Conservation (phyloP, 2,888 invertebrate genomes). For the Synergus itoensis region DNA sequence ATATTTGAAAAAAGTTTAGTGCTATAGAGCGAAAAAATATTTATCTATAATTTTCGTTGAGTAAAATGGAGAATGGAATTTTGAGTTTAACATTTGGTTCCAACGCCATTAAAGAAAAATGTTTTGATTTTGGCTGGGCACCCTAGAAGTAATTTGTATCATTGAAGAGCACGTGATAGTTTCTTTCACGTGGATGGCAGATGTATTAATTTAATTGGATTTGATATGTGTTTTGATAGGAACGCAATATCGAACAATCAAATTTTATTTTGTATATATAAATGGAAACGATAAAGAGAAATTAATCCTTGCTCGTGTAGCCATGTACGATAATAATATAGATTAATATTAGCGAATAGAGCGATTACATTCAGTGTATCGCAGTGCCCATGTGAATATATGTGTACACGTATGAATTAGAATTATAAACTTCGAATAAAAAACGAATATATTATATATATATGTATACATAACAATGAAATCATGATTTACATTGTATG, state of each 20-base stretch:
- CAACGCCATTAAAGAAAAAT: neutral
- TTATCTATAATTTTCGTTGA: too few relatives aligned
- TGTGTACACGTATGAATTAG: constrained; percentile 22
- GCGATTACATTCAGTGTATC: constrained; percentile 9
- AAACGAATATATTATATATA: constrained; percentile 51
- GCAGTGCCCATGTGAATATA: constrained; percentile 28
- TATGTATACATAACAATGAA: constrained; percentile 59
- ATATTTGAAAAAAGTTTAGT: too few relatives aligned
- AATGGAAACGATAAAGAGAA: constrained; percentile 20
- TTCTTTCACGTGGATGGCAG: constrained; percentile 25
- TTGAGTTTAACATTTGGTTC: too few relatives aligned
- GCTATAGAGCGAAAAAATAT: too few relatives aligned
- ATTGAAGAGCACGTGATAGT: neutral
- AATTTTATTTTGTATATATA: constrained; percentile 61
- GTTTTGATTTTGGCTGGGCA: neutral
- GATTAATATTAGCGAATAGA: constrained; percentile 35
- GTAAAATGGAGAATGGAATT: too few relatives aligned
- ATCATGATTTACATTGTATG: constrained; percentile 61
- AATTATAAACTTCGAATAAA: constrained; percentile 47
- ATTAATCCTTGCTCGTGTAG: constrained; percentile 32
- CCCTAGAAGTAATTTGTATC: neutral
- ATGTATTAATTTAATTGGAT: constrained; percentile 47
- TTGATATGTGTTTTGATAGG: constrained; percentile 47
- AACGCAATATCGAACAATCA: constrained; percentile 52
- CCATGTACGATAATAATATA: constrained; percentile 34